Conservation (phyloP, 2,113 vertebrate genomes). For the Corythornis cristatus region DNA sequence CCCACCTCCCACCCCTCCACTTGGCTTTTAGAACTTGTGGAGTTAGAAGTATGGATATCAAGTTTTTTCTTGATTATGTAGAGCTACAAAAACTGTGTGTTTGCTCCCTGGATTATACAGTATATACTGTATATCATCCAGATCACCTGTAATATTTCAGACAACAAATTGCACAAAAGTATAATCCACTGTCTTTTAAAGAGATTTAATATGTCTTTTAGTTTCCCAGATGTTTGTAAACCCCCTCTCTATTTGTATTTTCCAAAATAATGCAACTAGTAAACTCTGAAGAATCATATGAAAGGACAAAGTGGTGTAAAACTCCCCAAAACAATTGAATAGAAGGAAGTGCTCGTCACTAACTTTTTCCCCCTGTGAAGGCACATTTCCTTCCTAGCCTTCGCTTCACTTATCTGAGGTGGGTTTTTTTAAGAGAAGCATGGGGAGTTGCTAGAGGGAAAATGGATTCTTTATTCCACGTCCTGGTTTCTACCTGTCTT, state of each 20-base stretch:
- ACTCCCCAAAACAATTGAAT: constrained; percentile 87
- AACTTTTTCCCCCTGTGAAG: constrained; percentile 85
- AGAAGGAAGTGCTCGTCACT: constrained; percentile 90
- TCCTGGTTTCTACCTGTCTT: constrained; percentile 76
- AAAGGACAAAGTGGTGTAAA: constrained; percentile 79
- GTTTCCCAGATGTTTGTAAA: constrained; percentile 7
- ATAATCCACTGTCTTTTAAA: constrained; percentile 7
- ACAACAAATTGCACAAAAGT: constrained; percentile 22
- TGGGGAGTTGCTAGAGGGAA: constrained; percentile 77
- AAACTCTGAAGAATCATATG: constrained; percentile 75
- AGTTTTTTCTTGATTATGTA: constrained; percentile 11
- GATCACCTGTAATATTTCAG: constrained; percentile 43
- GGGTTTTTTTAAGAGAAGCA: constrained; percentile 73
- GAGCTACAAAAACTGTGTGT: not conserved
- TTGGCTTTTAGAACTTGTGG: constrained; percentile 6
- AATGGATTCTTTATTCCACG: constrained; percentile 83
- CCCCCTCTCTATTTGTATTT: constrained; percentile 28
- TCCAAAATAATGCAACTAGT: constrained; percentile 71
- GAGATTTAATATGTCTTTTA: not conserved
- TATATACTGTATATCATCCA: constrained; percentile 26
- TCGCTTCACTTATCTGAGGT: constrained; percentile 82
- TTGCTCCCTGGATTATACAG: constrained; percentile 5
- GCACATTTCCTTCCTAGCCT: constrained; percentile 87
- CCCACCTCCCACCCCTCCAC: not conserved
- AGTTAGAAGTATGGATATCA: not conserved